Base-by-base conservation (phyloP, 2,888 invertebrate genomes). In the Tetranychus piercei region DNA sequence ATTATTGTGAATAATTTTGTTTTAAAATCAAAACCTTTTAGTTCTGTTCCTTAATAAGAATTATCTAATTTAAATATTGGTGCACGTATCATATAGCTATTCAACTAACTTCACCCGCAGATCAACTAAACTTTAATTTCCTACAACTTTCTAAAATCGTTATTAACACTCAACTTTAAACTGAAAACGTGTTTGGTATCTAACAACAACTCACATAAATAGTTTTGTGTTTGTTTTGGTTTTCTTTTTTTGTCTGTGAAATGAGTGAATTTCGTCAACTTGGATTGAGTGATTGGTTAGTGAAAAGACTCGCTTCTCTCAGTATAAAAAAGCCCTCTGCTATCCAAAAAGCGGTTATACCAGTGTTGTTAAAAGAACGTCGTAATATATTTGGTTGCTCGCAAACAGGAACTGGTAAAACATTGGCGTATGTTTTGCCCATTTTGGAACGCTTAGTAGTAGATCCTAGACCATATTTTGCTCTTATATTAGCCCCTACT, bases 381-480 rank as follows among this genome's bases (percentile, higher is more conserved):
- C 85, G 87, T 79, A 92, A 96, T 84, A 93, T 94, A 79, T 90
- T 99, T 77, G 97, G 94, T 9, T 94, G 94, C 79, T 94, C 96
- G 0, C 94, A 96, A 83, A 99, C 97, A 9, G 97, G 97, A 18
- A 95, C 94, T 75, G 97, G 97, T 1, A 99, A 99, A 85, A 99
- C 99, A 0, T 88, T 97, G 80, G 94, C 97, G 0, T 99, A 99
- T 86, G 95, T 94, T 0, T 82, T 97, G 74, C 96, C 96, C 0
- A 92, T 97, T 80, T 82, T 97, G 71, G 93, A 96, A 82, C 88
- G 89, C 81, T 84, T 97, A 44, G 90, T 91, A 76, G 90, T 93
- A 81, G 96, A 99, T 83, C 96, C 96, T 0, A 94, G 90, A 82
- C 95, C 95, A 75, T 93, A 97, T 81, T 99, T 90, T 86, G 94